Percentiles rank a stretch among this genome's conserved stretches.
phyloP scores from a whole-genome alignment of 1,140 invertebrate species.

The Drosophila parabipectinata region DNA sequence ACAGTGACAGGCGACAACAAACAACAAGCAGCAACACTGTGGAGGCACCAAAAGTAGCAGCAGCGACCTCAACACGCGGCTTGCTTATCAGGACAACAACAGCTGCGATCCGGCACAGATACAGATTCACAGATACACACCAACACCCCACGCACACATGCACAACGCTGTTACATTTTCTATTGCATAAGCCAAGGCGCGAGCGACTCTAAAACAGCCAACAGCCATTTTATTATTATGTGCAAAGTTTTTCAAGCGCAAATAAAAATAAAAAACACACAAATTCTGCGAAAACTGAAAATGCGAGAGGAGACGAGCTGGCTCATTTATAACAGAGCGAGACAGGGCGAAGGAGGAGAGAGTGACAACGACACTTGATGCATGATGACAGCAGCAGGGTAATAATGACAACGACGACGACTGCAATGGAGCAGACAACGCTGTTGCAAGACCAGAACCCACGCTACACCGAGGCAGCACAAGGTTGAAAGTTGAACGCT shows the following conservation, averaged over 20 bases:
- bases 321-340: conserved; percentile 47
- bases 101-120: conserved; percentile 52
- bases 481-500: conserved; percentile 40
- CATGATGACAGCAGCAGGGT: conserved; percentile 77
- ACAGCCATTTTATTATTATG: conserved; percentile 81
- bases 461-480: conserved; percentile 6
- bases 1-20: conserved; percentile 51
- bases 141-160: conserved; percentile 5
- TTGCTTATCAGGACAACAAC: conserved; percentile 70
- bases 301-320: conserved; percentile 39
- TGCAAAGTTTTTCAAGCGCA: conserved; percentile 70
- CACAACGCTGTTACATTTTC: conserved; percentile 51
- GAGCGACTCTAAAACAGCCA: conserved; percentile 65
- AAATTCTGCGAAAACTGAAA: conserved; percentile 73
- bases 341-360: neutral
- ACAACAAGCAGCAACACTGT: conserved; percentile 9
- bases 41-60: conserved; percentile 32
- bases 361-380: conserved; percentile 77
- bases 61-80: conserved; percentile 58
- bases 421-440: conserved; percentile 69
- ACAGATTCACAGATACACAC: conserved; percentile 26
- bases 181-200: conserved; percentile 74
- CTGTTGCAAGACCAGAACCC: conserved; percentile 32
- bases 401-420: conserved; percentile 75
- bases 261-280: conserved; percentile 47